Base-by-base conservation (phyloP, 1,140 invertebrate species). In the Amphibalanus amphitrite region DNA sequence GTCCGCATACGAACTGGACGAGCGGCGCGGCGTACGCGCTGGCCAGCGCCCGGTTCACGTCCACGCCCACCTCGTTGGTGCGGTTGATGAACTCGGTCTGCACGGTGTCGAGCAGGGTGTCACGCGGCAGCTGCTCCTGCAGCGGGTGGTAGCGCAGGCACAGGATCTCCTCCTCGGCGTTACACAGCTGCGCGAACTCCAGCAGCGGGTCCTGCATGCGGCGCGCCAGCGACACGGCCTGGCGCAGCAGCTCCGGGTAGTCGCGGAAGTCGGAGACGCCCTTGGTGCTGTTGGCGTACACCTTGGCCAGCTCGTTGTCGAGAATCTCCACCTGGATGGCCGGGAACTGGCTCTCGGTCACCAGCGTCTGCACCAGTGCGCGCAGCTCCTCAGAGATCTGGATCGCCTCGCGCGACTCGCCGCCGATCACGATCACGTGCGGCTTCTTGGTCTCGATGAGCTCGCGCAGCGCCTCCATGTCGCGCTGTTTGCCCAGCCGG, bases 31-130 rank as follows among this genome's bases (percentile, higher is more conserved):
- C 92, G 74, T 97, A 90, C 0, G 90, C 85, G 71, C 93, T 91
- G 71, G 92, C 86, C 0, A 98, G 88, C 25, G 92, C 90, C 76
- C 90, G 84, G 79, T 99, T 99, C 8, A 99, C 87, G 79, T 99
- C 97, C 0, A 99, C 93, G n/a, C 97, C 97, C 13, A 99, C 95
- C 84, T 98, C 95, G 80, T 97, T 98, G 0, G 95, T 92, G 70
- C 93, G 85, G 77, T 87, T 88, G 0, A 98, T 91, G 80, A 99
- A 97, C 82, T 97, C 93, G 28, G 93, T 78, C 73, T 93, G 89
- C 0, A 98, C 82, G 20, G 89, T 67, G 28, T 73, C 71, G 1
- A 75, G 70, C 25, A 76, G 68, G 65, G 76, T 72, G 29, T 71
- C 47, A 33, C 72, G 47, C 23, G 33, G 65, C n/a, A 77, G 26